phyloP scores from a whole-genome alignment of 2,888 invertebrate genomes.

The Dichetophora obliterata region DNA sequence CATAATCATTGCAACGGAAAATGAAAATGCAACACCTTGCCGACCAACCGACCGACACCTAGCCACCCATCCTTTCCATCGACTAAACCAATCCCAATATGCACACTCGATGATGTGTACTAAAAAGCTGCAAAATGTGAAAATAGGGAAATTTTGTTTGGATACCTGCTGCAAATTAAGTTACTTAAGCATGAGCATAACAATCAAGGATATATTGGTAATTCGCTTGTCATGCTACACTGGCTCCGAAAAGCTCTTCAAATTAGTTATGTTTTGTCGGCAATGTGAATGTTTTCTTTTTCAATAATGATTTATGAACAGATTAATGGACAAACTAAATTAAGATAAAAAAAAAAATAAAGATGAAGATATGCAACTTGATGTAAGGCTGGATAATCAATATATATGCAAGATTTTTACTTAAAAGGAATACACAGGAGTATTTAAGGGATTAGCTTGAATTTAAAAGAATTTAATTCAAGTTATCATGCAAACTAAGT shows the following conservation, averaged over 20 bases:
- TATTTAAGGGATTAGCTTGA: too few species aligned
- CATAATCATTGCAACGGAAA: slow-evolving; percentile 23
- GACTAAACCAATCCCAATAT: background rate
- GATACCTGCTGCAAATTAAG: slow-evolving; percentile 33
- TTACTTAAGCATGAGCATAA: slow-evolving; percentile 27
- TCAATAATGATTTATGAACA: background rate
- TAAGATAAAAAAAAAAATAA: too few species aligned
- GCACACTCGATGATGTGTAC: background rate
- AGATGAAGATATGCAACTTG: too few species aligned
- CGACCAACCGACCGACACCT: background rate
- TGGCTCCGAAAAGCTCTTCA: background rate
- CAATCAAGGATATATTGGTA: slow-evolving; percentile 29
- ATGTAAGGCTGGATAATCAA: too few species aligned
- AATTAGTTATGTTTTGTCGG: background rate
- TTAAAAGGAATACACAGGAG: too few species aligned
- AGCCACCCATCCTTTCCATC: background rate
- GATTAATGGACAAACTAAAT: background rate
- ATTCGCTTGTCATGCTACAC: background rate
- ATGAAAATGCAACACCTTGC: slow-evolving; percentile 9
- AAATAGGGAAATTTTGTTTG: slow-evolving; percentile 39
- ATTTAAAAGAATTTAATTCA: too few species aligned
- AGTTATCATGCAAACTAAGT: too few species aligned
- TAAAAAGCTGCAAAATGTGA: slow-evolving; percentile 13
- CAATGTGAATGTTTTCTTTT: background rate
- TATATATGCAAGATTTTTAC: too few species aligned